Evolutionary conservation across 2,797 vertebrate species (phyloP).

Genomic region (Cygnus olor): DNA sequence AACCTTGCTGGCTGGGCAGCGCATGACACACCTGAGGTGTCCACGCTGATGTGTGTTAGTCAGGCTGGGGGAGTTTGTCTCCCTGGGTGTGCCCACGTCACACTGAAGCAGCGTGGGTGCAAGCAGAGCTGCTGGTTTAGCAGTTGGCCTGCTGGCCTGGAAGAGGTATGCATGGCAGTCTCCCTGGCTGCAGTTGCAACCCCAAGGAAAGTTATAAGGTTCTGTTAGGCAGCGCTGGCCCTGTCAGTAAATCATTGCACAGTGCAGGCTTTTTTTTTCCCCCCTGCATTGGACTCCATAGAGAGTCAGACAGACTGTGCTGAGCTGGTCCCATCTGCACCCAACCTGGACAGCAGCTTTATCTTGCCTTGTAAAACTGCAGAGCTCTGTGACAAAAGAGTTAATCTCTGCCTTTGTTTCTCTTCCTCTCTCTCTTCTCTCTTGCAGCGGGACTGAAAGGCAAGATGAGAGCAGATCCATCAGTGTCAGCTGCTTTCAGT

Average conservation of each 20-base stretch:
- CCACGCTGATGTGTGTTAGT: not conserved
- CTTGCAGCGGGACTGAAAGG: conserved; percentile 76
- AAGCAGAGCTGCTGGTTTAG: not conserved
- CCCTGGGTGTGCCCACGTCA: not conserved
- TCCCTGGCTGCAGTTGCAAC: not conserved
- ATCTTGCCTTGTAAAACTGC: conserved; percentile 89
- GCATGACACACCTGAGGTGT: not conserved
- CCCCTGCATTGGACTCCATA: conserved; percentile 77
- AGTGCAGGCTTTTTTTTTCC: conserved; percentile 80
- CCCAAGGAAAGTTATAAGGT: conserved; percentile 61
- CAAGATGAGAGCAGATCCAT: conserved; percentile 93
- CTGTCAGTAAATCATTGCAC: conserved; percentile 89
- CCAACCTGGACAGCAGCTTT: conserved; percentile 87
- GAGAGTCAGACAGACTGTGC: conserved; percentile 82
- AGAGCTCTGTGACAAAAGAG: conserved; percentile 89
- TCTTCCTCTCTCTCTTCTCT: conserved; percentile 64
- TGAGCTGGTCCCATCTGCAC: conserved; percentile 88
- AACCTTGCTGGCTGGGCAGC: not conserved
- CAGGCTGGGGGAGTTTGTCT: fast-evolving
- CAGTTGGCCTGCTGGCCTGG: not conserved
- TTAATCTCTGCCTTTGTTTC: conserved; percentile 89
- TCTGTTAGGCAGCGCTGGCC: conserved; percentile 72
- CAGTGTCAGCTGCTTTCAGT: conserved; percentile 89
- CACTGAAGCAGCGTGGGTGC: not conserved
- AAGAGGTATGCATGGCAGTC: not conserved